A percentile compares a stretch with the other conserved stretches of the same genome.
Conservation (phyloP, 2,113 vertebrate genomes). For the Mus spicilegus region DNA sequence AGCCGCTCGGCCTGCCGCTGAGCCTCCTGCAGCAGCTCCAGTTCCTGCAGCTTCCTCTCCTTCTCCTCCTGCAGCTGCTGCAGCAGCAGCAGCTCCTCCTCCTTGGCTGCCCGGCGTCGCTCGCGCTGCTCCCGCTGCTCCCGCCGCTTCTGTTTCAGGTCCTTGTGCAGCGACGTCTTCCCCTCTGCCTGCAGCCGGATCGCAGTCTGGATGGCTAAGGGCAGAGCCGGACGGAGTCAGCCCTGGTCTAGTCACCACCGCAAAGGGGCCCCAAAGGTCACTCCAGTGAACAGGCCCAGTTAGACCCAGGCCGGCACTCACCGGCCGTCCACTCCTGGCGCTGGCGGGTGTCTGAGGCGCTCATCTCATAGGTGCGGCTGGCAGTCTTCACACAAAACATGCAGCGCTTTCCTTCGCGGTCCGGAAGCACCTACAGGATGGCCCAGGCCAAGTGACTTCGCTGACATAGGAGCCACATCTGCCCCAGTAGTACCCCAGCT, state of each 20-base stretch:
- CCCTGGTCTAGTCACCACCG: background rate
- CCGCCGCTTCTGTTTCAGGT: slow-evolving; percentile 93
- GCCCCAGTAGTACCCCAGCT: background rate
- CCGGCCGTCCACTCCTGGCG: slow-evolving; percentile 97
- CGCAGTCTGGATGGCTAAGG: slow-evolving; percentile 94
- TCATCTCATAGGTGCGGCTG: slow-evolving; percentile 96
- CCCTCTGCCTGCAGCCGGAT: slow-evolving; percentile 94
- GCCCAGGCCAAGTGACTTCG: background rate
- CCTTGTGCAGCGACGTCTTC: slow-evolving; percentile 94
- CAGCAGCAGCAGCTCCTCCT: slow-evolving; percentile 93
- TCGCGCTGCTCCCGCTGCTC: slow-evolving; percentile 95
- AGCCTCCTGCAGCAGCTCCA: slow-evolving; percentile 95
- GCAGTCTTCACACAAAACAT: slow-evolving; percentile 97
- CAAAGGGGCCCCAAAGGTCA: background rate
- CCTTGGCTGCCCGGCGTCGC: slow-evolving; percentile 90
- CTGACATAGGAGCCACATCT: background rate
- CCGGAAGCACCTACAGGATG: slow-evolving; percentile 90
- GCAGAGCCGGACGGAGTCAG: background rate
- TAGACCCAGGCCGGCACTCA: slow-evolving; percentile 65
- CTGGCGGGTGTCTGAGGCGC: slow-evolving; percentile 96
- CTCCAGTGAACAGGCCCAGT: background rate
- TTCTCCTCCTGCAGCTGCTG: slow-evolving; percentile 95
- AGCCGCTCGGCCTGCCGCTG: slow-evolving; percentile 93
- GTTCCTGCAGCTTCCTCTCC: slow-evolving; percentile 93
- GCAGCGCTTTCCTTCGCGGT: slow-evolving; percentile 96